These are phyloP conservation scores for Andrena flavipes DNA, from an alignment of 2,888 invertebrate species.

Conservation along the genomic window DNA sequence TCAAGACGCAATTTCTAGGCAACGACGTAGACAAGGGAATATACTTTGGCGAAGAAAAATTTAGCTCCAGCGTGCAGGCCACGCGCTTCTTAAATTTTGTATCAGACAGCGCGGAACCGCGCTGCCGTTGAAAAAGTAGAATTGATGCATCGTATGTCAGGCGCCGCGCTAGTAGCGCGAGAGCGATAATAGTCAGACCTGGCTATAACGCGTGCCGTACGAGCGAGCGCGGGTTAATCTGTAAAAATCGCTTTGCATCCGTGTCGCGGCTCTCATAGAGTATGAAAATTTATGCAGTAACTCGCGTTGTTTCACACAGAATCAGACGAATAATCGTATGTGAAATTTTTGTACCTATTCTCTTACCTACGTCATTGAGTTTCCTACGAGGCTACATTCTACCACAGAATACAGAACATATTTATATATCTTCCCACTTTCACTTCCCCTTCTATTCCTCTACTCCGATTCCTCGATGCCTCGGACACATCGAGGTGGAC, in stretches of 20 bases:
- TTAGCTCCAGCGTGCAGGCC: neutral
- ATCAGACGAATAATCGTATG: no score
- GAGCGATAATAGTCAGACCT: constrained; percentile 23
- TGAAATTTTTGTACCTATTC: neutral
- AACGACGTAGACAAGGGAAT: neutral
- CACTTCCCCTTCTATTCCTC: no score
- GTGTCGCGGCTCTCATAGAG: neutral
- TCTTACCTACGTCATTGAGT: neutral
- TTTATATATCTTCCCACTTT: no score
- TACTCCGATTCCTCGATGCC: no score
- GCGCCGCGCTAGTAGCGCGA: constrained; percentile 28
- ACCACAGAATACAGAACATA: no score
- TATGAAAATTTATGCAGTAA: constrained; percentile 25
- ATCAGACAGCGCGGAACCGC: neutral
- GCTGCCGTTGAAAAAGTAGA: constrained; percentile 25
- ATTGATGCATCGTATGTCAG: constrained; percentile 33
- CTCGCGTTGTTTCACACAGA: neutral
- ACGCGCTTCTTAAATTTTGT: neutral
- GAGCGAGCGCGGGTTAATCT: neutral
- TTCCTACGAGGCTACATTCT: no score
- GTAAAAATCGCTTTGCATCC: constrained; percentile 16
- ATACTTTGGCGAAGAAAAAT: neutral
- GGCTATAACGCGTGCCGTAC: neutral
- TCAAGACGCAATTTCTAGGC: neutral
- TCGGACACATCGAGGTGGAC: no score